Conservation (phyloP, 2,113 vertebrate genomes). For the Microcebus murinus region DNA sequence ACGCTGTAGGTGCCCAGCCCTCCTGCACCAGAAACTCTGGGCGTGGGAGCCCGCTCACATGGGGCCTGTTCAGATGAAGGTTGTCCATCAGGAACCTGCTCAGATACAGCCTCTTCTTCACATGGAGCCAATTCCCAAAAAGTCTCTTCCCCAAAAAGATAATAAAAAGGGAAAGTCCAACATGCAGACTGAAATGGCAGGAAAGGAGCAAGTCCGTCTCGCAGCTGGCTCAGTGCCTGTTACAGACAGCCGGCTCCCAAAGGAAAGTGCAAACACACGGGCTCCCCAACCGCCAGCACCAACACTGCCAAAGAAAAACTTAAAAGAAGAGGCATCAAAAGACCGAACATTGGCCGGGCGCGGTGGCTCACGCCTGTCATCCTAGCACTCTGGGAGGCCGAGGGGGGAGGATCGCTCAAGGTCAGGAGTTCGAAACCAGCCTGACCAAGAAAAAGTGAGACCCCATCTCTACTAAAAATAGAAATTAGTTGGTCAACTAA, state of each 20-base stretch:
- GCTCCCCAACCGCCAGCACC: constrained; percentile 22
- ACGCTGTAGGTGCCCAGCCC: not conserved
- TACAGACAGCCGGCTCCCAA: not conserved
- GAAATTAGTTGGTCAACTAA: too few relatives aligned
- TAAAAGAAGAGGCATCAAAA: constrained; percentile 43
- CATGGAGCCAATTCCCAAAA: not conserved
- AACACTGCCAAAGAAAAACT: constrained; percentile 16
- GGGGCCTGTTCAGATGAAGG: not conserved
- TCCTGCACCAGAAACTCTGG: not conserved
- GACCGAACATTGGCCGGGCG: constrained; percentile 68
- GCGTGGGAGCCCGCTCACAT: too few relatives aligned
- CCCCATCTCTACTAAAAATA: too few relatives aligned
- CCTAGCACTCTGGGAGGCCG: too few relatives aligned
- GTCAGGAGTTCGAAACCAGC: too few relatives aligned
- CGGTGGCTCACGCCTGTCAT: too few relatives aligned
- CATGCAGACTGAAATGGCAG: not conserved
- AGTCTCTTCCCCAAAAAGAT: constrained; percentile 44
- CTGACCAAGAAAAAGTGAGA: too few relatives aligned
- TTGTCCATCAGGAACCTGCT: not conserved
- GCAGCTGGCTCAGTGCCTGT: constrained; percentile 51
- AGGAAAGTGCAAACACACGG: constrained; percentile 1
- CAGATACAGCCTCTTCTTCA: not conserved
- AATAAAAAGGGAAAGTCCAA: constrained; percentile 50
- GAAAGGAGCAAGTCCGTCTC: constrained; percentile 71
- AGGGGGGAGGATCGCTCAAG: too few relatives aligned